Evolutionary conservation across 1,140 invertebrate genomes (phyloP).

Genomic region (Solen grandis): DNA sequence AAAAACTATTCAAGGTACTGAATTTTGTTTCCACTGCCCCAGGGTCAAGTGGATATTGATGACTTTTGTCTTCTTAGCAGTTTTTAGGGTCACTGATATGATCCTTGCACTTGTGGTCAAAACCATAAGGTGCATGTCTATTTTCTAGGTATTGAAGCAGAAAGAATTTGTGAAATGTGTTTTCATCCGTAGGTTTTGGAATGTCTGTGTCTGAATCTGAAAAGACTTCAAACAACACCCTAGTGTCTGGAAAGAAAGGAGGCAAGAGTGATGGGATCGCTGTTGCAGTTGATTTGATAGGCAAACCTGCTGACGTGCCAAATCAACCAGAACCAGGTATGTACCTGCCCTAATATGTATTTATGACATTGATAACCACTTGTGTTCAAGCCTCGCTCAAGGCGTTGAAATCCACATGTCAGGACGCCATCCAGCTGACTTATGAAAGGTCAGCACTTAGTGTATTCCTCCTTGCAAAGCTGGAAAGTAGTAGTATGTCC

Average conservation of each 20-base stretch:
- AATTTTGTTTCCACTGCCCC: slow-evolving; percentile 20
- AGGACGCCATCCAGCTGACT: slow-evolving; percentile 18
- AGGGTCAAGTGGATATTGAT: slow-evolving; percentile 20
- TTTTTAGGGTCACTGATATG: slow-evolving; percentile 21
- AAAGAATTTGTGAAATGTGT: slow-evolving; percentile 22
- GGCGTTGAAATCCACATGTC: slow-evolving; percentile 19
- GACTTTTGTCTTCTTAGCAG: slow-evolving; percentile 20
- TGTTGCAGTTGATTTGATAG: slow-evolving; percentile 21
- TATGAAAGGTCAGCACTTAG: slow-evolving; percentile 20
- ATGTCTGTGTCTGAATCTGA: slow-evolving; percentile 20
- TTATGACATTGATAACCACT: slow-evolving; percentile 21
- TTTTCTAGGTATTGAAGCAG: slow-evolving; percentile 21
- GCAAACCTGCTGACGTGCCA: slow-evolving; percentile 18
- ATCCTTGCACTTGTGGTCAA: slow-evolving; percentile 20
- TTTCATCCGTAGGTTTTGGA: slow-evolving; percentile 20
- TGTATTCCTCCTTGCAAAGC: slow-evolving; percentile 20
- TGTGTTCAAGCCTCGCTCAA: slow-evolving; percentile 19
- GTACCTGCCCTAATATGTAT: slow-evolving; percentile 20
- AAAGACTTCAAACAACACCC: slow-evolving; percentile 20
- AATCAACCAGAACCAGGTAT: slow-evolving; percentile 20
- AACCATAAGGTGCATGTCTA: slow-evolving; percentile 20
- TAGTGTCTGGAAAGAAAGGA: slow-evolving; percentile 20
- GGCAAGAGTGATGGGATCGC: slow-evolving; percentile 18
- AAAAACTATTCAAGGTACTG: slow-evolving; percentile 21
- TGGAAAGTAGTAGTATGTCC: slow-evolving; percentile 20